phyloP scores from a whole-genome alignment of 2,113 vertebrate genomes.

The Mirounga angustirostris region DNA sequence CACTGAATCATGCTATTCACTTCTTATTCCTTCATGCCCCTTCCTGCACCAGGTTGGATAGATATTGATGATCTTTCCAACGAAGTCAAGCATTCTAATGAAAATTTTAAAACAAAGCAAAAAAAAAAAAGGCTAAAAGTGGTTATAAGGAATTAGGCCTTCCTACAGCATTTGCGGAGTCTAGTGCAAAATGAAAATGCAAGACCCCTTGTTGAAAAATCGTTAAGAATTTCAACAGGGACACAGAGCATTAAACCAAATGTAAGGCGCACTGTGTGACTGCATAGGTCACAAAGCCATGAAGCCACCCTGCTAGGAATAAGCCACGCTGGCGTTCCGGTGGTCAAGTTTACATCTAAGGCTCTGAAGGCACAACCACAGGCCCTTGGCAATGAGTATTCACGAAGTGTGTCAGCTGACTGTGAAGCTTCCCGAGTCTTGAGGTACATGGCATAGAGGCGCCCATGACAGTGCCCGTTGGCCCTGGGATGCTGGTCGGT shows the following conservation, averaged over 20 bases:
- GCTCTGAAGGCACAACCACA: not conserved
- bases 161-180: not conserved
- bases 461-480: not conserved
- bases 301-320: not conserved
- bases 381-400: not conserved
- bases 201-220: not conserved
- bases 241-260: not conserved
- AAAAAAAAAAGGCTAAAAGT: not conserved
- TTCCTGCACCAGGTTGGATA: not conserved
- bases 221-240: not conserved
- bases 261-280: not conserved
- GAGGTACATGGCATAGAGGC: not conserved
- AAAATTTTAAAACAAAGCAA: not conserved
- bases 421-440: not conserved
- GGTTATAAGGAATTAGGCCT: not conserved
- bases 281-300: not conserved
- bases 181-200: not conserved
- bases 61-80: not conserved
- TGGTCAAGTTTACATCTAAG: not conserved
- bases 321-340: not conserved
- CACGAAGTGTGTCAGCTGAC: not conserved
- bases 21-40: not conserved
- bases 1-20: not conserved
- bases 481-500: not conserved
- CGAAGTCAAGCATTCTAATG: conserved; percentile 4